Conservation (phyloP, 2,797 vertebrate species). For the Sebastes taczanowskii region DNA sequence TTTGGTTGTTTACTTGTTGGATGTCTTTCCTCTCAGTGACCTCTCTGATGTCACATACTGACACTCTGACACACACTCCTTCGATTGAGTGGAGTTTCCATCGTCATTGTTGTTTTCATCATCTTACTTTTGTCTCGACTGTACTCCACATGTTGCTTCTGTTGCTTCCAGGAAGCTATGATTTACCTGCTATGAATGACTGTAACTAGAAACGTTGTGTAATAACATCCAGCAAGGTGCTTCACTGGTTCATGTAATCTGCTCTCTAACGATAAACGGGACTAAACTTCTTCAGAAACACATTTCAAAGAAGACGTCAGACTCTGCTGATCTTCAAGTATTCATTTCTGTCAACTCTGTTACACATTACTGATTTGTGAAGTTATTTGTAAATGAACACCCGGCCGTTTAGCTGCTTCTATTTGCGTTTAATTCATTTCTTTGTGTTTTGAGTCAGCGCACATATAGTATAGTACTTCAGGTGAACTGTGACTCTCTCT, state of each 20-base stretch:
- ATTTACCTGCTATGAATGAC: background rate
- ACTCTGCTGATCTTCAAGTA: background rate
- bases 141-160: background rate
- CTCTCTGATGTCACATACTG: constrained; percentile 28
- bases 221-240: background rate
- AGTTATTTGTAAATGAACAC: background rate
- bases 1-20: constrained; percentile 11
- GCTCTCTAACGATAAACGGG: background rate
- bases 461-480: too few relatives aligned
- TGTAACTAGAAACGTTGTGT: constrained; percentile 7
- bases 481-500: too few relatives aligned
- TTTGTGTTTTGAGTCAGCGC: background rate
- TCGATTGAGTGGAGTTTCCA: constrained; percentile 47
- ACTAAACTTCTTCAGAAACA: constrained; percentile 17
- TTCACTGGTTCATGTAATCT: background rate
- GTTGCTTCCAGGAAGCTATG: background rate
- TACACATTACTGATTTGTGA: background rate
- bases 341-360: background rate
- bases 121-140: background rate
- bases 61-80: background rate
- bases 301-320: background rate
- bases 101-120: constrained; percentile 7
- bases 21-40: constrained; percentile 52
- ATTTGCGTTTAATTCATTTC: background rate
- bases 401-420: background rate